phyloP scores from a whole-genome alignment of 2,113 vertebrate species.

The Camelus dromedarius region DNA sequence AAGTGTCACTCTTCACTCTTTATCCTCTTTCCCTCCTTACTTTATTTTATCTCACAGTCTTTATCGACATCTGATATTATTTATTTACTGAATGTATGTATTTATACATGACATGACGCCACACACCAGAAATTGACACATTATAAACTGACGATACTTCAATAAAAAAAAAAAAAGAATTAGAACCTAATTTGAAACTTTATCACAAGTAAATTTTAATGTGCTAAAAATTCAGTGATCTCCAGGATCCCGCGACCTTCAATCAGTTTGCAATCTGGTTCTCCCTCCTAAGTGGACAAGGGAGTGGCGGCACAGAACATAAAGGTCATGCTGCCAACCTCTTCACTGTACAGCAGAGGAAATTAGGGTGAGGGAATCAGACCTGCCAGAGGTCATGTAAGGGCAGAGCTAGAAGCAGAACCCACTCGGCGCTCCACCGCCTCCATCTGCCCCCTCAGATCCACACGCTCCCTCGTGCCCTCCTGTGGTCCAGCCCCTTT shows the following conservation, averaged over 20 bases:
- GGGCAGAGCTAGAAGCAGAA: not conserved
- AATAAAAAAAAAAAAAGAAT: not conserved
- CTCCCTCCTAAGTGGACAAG: not conserved
- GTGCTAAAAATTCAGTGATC: not conserved
- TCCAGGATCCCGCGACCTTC: not conserved
- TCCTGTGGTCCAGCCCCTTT: not conserved
- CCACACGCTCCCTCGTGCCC: not conserved
- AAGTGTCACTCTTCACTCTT: not conserved
- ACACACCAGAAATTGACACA: too few relatives aligned
- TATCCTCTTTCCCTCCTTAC: not conserved
- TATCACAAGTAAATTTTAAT: conserved; percentile 2
- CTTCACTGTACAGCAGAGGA: not conserved
- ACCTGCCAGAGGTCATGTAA: not conserved
- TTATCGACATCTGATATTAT: not conserved
- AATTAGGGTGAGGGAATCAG: not conserved
- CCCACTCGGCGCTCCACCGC: too few relatives aligned
- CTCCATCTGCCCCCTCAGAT: too few relatives aligned
- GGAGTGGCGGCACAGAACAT: not conserved
- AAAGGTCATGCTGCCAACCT: not conserved
- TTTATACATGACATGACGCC: too few relatives aligned
- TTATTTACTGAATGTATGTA: not conserved
- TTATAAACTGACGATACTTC: too few relatives aligned
- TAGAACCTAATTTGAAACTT: conserved; percentile 27
- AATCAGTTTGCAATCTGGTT: not conserved
- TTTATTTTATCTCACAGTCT: not conserved